phyloP scores from a whole-genome alignment of 2,888 invertebrate genomes.

The Polyploca ridens region DNA sequence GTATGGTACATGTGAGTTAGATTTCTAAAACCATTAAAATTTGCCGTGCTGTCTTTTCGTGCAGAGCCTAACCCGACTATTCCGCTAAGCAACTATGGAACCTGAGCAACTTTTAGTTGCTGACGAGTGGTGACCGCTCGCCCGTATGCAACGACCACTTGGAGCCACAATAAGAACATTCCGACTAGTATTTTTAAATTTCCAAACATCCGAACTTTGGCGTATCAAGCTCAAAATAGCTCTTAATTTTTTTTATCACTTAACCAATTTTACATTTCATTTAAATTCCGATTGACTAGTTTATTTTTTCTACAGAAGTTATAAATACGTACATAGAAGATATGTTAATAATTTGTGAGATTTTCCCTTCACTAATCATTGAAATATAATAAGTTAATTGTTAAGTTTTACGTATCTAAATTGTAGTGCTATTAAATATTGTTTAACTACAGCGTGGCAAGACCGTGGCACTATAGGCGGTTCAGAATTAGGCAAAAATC shows the following conservation, averaged over 20 bases:
- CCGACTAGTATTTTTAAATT: conserved; percentile 3
- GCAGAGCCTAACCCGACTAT: neutral
- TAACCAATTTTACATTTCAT: conserved; percentile 18
- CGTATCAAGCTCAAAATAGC: neutral
- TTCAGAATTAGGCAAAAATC: neutral
- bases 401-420: conserved; percentile 24
- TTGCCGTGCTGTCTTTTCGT: too few species aligned
- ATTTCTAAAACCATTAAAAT: too few species aligned
- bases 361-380: conserved; percentile 23
- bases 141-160: neutral
- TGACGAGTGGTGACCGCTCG: conserved; percentile 3
- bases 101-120: conserved; percentile 1
- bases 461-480: conserved; percentile 7
- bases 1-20: too few species aligned
- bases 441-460: neutral
- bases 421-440: conserved; percentile 16
- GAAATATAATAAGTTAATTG: conserved; percentile 13
- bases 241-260: neutral
- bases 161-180: neutral
- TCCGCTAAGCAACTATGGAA: neutral
- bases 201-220: neutral
- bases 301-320: conserved; percentile 33
- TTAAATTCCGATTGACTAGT: conserved; percentile 43
- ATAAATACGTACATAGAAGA: conserved; percentile 38
- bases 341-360: conserved; percentile 22